Evolutionary conservation across 2,797 vertebrate genomes (phyloP).

Genomic region (Hyperoplus immaculatus): DNA sequence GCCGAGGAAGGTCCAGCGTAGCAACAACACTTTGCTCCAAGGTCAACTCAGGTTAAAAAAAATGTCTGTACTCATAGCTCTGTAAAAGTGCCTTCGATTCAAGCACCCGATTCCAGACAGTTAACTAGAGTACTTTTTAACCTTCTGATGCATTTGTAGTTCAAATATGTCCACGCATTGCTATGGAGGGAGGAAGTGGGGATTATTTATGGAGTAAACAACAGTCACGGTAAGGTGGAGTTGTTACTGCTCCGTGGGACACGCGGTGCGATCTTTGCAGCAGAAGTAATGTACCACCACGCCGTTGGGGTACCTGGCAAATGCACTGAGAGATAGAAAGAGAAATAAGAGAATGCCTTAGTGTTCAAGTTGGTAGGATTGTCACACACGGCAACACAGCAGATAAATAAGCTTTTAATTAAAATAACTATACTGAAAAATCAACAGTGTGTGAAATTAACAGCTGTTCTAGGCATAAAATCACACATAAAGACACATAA

Average conservation of each 20-base stretch:
- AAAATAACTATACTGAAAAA: not conserved
- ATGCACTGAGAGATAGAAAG: slow-evolving; percentile 86
- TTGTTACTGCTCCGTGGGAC: slow-evolving; percentile 83
- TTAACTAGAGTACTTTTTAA: not conserved
- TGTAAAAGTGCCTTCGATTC: slow-evolving; percentile 23
- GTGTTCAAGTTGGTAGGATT: not conserved
- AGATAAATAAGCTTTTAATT: slow-evolving; percentile 9
- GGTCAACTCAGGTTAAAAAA: slow-evolving; percentile 23
- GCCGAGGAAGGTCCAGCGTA: slow-evolving; percentile 11
- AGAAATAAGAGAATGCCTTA: slow-evolving; percentile 8
- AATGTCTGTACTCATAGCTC: slow-evolving; percentile 11
- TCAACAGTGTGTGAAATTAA: slow-evolving; percentile 24
- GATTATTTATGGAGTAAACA: not conserved
- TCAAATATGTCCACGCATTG: slow-evolving; percentile 24
- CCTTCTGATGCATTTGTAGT: slow-evolving; percentile 6
- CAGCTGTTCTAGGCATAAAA: not conserved
- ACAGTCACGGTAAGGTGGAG: not conserved
- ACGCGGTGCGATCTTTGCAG: slow-evolving; percentile 92
- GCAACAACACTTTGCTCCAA: not conserved
- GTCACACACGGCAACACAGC: not conserved
- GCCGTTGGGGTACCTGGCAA: slow-evolving; percentile 96
- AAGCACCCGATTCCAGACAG: not conserved
- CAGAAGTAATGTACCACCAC: slow-evolving; percentile 99
- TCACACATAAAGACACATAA: not conserved
- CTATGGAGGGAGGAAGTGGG: not conserved